Base-by-base conservation (phyloP, 2,797 vertebrate genomes). In the Pseudotriccus pelzelni region DNA sequence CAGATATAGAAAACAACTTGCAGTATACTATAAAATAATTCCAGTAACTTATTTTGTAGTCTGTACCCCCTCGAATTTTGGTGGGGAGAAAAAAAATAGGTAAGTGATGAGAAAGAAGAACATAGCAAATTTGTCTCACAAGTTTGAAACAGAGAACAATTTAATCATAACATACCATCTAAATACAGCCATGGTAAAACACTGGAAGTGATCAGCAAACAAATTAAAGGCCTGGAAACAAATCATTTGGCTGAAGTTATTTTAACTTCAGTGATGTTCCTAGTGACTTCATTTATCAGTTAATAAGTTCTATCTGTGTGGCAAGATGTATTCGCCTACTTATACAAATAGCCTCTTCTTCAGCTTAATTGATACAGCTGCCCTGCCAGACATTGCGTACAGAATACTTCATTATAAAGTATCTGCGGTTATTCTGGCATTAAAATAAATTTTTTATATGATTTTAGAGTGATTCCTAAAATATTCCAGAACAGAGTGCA, bases 81-180 rank as follows among this genome's bases (percentile, higher is more conserved):
- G 18, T 4, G 1, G 9, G 5, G 6, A 22, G 8, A 3, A 21
- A 46, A 67, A 30, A 25, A 37, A 4, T 46, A 10, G 69, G 2
- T 16, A 59, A 79, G 8, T 12, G 46, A 27, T 16, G 27, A 62
- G 15, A 36, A 55, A 52, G 6, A 63, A 73, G 18, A 55, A 69
- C 79, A 43, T 3, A 12, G 30, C 23, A 36, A 9, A 41, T 49
- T 37, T 44, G 25, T 59, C 17, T 79, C 15, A 53, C 15, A 66
- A 34, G 37, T 58, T 63, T 37, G 43, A 75, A 89, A 59, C 6
- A 62, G 19, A 68, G 34, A 72, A 78, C 24, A 4, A 59, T 76
- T 90, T 84, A 69, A 21, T 56, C 14, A 13, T 46, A 56, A 41
- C 8, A 7, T 60, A 16, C 14, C 3, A 41, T 69, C 18, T 41